phyloP scores from a whole-genome alignment of 1,140 invertebrate species.

The Apis dorsata region DNA sequence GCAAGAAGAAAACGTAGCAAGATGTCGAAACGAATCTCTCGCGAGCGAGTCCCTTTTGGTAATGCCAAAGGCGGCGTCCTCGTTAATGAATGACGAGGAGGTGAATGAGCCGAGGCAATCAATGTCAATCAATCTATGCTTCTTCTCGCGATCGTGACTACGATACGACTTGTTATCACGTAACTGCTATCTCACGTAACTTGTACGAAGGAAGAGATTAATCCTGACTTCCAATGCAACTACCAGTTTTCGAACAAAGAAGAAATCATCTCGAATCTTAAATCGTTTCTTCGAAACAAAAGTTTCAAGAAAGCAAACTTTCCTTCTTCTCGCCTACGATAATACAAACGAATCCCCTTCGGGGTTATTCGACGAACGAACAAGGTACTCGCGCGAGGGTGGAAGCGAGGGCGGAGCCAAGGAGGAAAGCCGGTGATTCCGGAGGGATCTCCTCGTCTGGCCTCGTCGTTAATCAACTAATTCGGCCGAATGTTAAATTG shows the following conservation, averaged over 20 bases:
- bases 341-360: not conserved
- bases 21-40: slow-evolving; percentile 50
- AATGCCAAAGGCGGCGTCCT: slow-evolving; percentile 50
- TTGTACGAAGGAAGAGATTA: not conserved
- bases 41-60: slow-evolving; percentile 54
- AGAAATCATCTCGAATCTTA: not conserved
- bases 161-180: not conserved
- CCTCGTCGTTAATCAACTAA: slow-evolving; percentile 70
- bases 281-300: too few species aligned
- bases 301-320: not conserved
- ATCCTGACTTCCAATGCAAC: not conserved
- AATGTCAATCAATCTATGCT: slow-evolving; percentile 58
- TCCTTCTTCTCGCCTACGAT: not conserved
- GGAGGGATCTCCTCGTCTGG: slow-evolving; percentile 8
- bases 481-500: slow-evolving; percentile 73
- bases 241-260: not conserved
- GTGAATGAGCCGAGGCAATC: slow-evolving; percentile 54
- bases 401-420: slow-evolving; percentile 26
- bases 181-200: not conserved
- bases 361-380: not conserved
- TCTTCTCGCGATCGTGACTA: not conserved
- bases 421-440: not conserved
- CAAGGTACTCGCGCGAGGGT: slow-evolving; percentile 2
- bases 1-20: slow-evolving; percentile 1
- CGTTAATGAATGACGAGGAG: slow-evolving; percentile 54